These are phyloP conservation scores for Malthinus flaveolus DNA, from an alignment of 2,888 invertebrate species.

Conservation along the genomic window DNA sequence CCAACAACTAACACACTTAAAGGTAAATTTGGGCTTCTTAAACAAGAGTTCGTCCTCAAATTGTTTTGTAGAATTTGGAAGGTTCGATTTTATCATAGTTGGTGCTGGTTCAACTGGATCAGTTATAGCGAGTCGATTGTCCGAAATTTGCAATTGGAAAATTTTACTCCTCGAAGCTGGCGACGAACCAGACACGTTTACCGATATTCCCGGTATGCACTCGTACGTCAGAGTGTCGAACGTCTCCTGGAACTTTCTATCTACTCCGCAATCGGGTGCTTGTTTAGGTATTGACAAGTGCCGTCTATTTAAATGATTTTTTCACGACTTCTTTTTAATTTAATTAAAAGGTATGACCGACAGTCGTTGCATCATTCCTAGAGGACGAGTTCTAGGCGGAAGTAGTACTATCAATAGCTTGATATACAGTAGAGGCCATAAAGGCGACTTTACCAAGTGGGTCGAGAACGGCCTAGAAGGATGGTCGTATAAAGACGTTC, in stretches of 20 bases:
- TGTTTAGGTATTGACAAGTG: not conserved
- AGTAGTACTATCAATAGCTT: not conserved
- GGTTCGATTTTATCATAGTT: conserved; percentile 23
- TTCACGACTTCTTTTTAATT: no score
- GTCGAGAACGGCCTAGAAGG: not conserved
- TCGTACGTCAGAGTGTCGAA: not conserved
- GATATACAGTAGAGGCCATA: not conserved
- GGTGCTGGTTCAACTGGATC: conserved; percentile 15
- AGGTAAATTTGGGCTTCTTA: no score
- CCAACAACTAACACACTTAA: no score
- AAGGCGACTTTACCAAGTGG: not conserved
- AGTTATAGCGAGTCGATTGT: not conserved
- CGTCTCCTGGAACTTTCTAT: not conserved
- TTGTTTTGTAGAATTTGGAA: conserved; percentile 20
- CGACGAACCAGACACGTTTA: conserved; percentile 19
- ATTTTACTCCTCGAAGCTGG: not conserved
- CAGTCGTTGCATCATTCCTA: not conserved
- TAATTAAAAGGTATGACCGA: not conserved
- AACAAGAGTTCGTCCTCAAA: not conserved
- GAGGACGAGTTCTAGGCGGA: not conserved
- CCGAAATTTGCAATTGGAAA: not conserved
- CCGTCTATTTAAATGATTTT: no score
- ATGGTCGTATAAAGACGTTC: not conserved
- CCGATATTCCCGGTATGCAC: conserved; percentile 22
- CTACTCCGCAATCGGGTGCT: not conserved